Evolutionary conservation across 2,113 vertebrate genomes (phyloP).

Genomic region (Apteryx owenii): DNA sequence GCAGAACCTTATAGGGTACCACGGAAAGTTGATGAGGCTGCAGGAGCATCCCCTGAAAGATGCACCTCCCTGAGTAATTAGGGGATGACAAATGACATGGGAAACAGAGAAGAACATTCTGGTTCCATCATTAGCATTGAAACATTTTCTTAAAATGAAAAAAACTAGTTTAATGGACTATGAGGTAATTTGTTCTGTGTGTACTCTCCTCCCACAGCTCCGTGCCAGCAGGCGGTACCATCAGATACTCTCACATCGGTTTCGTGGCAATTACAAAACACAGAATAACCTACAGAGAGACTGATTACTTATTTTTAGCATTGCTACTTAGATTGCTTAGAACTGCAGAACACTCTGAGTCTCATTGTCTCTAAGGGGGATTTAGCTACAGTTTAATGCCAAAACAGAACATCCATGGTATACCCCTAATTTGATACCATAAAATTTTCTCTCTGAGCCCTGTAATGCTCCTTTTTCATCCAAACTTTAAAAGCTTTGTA

Average conservation of each 20-base stretch:
- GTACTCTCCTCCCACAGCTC: neutral
- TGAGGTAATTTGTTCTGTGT: neutral
- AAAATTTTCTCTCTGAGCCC: neutral
- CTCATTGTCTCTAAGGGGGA: neutral
- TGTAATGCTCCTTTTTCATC: neutral
- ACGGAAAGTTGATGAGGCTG: neutral
- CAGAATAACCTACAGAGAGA: neutral
- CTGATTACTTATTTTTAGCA: neutral
- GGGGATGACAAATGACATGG: neutral
- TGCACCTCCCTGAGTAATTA: neutral
- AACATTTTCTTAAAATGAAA: neutral
- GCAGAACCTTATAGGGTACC: neutral
- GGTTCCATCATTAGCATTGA: neutral
- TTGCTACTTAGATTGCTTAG: neutral
- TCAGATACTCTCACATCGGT: neutral
- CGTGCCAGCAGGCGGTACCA: neutral
- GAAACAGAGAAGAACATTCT: neutral
- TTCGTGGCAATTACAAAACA: neutral
- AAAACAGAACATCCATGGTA: neutral
- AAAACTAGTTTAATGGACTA: neutral
- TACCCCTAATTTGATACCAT: neutral
- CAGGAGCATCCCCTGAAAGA: neutral
- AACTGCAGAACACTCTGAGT: neutral
- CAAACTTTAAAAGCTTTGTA: neutral
- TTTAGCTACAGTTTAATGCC: neutral